These are phyloP conservation scores for Leucophenga montana DNA, from an alignment of 2,888 invertebrate genomes.

Conservation along the genomic window DNA sequence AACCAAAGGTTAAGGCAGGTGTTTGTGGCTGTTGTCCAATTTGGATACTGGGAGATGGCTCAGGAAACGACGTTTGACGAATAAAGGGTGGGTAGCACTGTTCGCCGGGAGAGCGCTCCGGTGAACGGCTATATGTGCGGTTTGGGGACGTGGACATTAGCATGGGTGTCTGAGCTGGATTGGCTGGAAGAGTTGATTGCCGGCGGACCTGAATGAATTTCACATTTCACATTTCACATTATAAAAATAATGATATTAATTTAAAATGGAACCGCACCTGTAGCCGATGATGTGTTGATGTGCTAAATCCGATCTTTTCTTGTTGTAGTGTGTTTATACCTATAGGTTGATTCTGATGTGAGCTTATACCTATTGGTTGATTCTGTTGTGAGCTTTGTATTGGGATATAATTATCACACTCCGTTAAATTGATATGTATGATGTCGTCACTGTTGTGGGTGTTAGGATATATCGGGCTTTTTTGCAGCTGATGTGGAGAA, in stretches of 20 bases:
- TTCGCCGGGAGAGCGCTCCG: conserved; percentile 70
- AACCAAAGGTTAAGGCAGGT: conserved; percentile 31
- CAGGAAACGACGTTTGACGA: conserved; percentile 71
- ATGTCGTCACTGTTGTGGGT: conserved; percentile 68
- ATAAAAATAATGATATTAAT: neutral
- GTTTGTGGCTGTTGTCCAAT: conserved; percentile 40
- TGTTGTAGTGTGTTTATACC: conserved; percentile 23
- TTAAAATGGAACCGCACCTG: conserved; percentile 43
- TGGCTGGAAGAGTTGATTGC: conserved; percentile 71
- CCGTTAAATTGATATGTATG: conserved; percentile 60
- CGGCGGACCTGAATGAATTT: conserved; percentile 61
- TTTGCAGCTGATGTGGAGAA: conserved; percentile 70
- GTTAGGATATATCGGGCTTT: conserved; percentile 66
- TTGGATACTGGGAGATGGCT: conserved; percentile 56
- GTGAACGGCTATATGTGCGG: conserved; percentile 70
- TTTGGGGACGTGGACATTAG: conserved; percentile 72
- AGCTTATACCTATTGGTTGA: conserved; percentile 37
- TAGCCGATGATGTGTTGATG: conserved; percentile 62
- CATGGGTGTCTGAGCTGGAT: conserved; percentile 67
- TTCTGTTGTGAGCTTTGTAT: conserved; percentile 45
- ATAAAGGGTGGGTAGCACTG: conserved; percentile 70
- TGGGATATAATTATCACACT: conserved; percentile 60
- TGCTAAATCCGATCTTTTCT: too few species aligned
- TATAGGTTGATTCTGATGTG: conserved; percentile 41
- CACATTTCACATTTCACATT: too few species aligned